Percentiles rank a stretch among this genome's conserved stretches.
Evolutionary conservation across 1,140 invertebrate genomes (phyloP).

Genomic region (Pogonomyrmex barbatus): DNA sequence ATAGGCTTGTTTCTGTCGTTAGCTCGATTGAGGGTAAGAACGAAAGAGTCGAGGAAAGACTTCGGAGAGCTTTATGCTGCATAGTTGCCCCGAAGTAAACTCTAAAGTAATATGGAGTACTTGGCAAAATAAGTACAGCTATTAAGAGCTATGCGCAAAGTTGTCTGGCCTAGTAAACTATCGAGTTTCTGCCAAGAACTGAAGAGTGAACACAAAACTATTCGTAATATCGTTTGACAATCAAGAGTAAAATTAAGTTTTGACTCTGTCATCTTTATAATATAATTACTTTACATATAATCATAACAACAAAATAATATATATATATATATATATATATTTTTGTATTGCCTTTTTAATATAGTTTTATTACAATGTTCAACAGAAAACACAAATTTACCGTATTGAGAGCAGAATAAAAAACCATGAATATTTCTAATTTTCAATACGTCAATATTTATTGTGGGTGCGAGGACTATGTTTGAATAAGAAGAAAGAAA

Average conservation of each 20-base stretch:
- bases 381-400: slow-evolving; percentile 17
- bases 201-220: background rate
- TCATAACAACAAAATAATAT: background rate
- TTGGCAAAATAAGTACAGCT: slow-evolving; percentile 16
- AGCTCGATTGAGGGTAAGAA: slow-evolving; percentile 33
- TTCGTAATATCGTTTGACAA: background rate
- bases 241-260: background rate
- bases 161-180: slow-evolving; percentile 37
- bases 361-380: background rate
- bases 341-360: background rate
- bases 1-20: slow-evolving; percentile 53
- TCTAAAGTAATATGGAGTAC: slow-evolving; percentile 33
- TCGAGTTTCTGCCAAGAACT: background rate
- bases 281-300: background rate
- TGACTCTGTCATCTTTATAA: background rate
- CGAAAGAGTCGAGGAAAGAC: slow-evolving; percentile 4
- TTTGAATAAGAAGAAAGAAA: slow-evolving; percentile 39
- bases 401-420: background rate
- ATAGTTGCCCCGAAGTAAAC: background rate
- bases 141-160: slow-evolving; percentile 12
- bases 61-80: slow-evolving; percentile 18
- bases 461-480: background rate
- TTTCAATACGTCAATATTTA: slow-evolving; percentile 43
- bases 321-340: background rate
- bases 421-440: slow-evolving; percentile 8